Base-by-base conservation (phyloP, 2,797 vertebrate species). In the Poeciliopsis turneri region DNA sequence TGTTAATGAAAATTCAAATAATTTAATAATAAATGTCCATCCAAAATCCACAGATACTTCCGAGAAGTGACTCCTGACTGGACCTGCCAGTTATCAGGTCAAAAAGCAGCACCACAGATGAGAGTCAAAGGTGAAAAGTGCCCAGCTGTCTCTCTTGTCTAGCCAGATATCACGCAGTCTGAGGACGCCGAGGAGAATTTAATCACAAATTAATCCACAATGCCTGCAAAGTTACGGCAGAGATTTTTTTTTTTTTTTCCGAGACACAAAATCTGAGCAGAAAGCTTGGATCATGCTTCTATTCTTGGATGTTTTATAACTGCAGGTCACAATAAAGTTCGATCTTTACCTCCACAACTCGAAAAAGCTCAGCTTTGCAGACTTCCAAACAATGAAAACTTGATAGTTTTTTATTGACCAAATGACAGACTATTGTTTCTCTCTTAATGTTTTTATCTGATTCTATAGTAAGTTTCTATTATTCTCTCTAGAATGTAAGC, bases 91-190 rank as follows among this genome's bases (percentile, higher is more conserved):
- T 83, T 86, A 90, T 82, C 41, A 87, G 92, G 92, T 93, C 85
- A 93, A 82, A 88, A 89, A 90, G 87, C 87, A 85, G 84, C 85
- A 75, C 89, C 82, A 74, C 88, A 85, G 77, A 78, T 72, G 85
- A 88, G 86, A 90, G 79, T 79, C 87, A 86, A 83, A 91, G 92
- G 92, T 92, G 88, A 90, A 8, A 71, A 83, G 79, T 68, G 41
- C 81, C 86, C 92, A 92, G 92, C 91, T 93, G 92, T 87, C 87
- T 79, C 66, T 5, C 51, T 47, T 41, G 78, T 83, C 77, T 1
- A 46, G 78, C 79, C 86, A 84, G 83, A 74, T 80, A 43, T 53
- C 2, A 3, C 45, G 74, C 78, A 86, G 83, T 82, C 83, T 23
- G 66, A 77, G 36, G 84, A 86, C 23, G 70, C 41, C 73, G 81